A percentile compares a stretch with the other conserved stretches of the same genome.
Conservation (phyloP, 2,888 invertebrate genomes). For the Archaeoteleia sp. region DNA sequence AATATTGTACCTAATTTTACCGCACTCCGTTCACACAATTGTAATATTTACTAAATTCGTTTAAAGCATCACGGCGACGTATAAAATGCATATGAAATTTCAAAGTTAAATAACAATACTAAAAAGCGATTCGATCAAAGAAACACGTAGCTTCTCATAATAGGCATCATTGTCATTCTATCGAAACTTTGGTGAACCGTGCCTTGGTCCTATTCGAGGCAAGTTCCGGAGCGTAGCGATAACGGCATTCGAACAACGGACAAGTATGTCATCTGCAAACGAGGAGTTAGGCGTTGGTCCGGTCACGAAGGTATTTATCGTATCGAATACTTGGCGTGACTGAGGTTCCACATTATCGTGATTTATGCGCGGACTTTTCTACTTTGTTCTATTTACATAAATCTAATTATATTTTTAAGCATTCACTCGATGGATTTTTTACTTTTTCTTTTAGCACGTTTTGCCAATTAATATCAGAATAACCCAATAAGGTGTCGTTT, state of each 20-base stretch:
- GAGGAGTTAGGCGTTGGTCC: conserved; percentile 38
- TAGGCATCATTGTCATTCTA: conserved; percentile 48
- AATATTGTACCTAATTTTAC: no score
- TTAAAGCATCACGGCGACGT: background rate
- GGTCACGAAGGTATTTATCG: conserved; percentile 45
- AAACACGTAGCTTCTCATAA: conserved; percentile 31
- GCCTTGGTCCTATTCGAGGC: conserved; percentile 48
- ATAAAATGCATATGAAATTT: conserved; percentile 7
- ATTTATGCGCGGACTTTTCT: conserved; percentile 9
- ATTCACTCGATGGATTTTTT: no score
- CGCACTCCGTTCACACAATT: no score
- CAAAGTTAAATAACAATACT: conserved; percentile 28
- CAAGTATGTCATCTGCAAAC: conserved; percentile 50
- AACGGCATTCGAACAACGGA: conserved; percentile 52
- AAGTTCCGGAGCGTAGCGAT: conserved; percentile 47
- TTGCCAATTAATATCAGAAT: no score
- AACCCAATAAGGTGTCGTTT: no score
- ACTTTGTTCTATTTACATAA: no score
- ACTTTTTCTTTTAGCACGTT: no score
- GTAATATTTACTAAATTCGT: no score
- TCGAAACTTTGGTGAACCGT: conserved; percentile 52
- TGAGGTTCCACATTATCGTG: conserved; percentile 23
- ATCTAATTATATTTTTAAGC: no score
- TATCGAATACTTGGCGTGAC: conserved; percentile 42
- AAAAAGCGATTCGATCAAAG: conserved; percentile 32